Conservation (phyloP, 2,113 vertebrate genomes). For the Sminthopsis crassicaudata region DNA sequence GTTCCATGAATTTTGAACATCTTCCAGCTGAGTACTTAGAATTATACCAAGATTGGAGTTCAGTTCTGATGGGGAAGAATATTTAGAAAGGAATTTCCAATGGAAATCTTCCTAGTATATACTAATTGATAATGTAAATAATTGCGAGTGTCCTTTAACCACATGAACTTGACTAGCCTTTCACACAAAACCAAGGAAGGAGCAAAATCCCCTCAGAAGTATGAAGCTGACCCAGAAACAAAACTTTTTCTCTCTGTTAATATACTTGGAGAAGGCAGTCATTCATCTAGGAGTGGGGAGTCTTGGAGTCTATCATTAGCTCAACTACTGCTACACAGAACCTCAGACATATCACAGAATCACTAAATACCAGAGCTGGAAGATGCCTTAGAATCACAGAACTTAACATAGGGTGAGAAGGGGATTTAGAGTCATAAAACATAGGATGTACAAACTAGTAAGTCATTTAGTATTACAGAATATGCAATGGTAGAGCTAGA, state of each 20-base stretch:
- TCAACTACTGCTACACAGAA: background rate
- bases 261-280: background rate
- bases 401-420: background rate
- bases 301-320: background rate
- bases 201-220: background rate
- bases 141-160: background rate
- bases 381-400: background rate
- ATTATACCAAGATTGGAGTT: background rate
- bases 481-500: background rate
- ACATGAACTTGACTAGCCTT: background rate
- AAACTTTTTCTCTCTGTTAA: background rate
- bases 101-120: background rate
- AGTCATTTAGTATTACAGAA: background rate
- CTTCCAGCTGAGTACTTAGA: background rate
- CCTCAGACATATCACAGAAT: background rate
- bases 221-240: background rate
- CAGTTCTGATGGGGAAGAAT: background rate
- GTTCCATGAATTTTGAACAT: background rate
- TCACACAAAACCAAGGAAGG: background rate
- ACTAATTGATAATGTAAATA: background rate
- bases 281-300: background rate
- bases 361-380: background rate
- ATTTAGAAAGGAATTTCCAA: background rate
- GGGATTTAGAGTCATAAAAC: background rate
- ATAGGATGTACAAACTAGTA: background rate